Conservation (phyloP, 2,113 vertebrate species). For the Crocuta crocuta region DNA sequence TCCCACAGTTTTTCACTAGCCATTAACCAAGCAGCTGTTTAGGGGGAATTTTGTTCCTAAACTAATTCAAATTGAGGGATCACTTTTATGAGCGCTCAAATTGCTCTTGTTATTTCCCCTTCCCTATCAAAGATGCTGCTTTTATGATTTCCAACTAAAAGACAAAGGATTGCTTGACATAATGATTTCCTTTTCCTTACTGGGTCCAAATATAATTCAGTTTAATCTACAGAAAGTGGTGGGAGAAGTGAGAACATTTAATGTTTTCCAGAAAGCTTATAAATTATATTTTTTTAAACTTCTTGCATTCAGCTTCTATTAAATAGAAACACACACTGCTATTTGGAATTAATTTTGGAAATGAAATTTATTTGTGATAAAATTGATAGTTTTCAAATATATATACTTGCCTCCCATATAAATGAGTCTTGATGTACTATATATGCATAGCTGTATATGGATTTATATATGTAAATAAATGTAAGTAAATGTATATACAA, state of each 20-base stretch:
- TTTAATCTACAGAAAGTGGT: not conserved
- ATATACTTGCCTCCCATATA: not conserved
- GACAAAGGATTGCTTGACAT: not conserved
- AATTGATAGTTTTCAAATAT: not conserved
- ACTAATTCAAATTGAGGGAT: constrained; percentile 62
- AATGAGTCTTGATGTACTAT: not conserved
- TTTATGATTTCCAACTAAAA: constrained; percentile 46
- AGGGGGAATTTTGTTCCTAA: constrained; percentile 27
- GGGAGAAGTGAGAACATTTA: not conserved
- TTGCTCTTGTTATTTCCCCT: constrained; percentile 44
- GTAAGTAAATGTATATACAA: not conserved
- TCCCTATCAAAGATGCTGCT: not conserved
- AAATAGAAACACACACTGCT: not conserved
- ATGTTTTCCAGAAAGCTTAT: constrained; percentile 45
- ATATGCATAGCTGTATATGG: not conserved
- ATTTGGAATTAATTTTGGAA: not conserved
- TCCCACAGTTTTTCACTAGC: constrained; percentile 51
- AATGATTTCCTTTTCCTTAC: not conserved
- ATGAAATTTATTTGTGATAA: not conserved
- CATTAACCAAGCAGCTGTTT: constrained; percentile 72
- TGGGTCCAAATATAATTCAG: not conserved
- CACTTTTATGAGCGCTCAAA: constrained; percentile 38
- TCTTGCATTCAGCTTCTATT: not conserved
- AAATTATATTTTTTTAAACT: not conserved
- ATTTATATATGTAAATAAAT: not conserved